Base-by-base conservation (phyloP, 2,888 invertebrate genomes). In the Micoletzkya japonica region DNA sequence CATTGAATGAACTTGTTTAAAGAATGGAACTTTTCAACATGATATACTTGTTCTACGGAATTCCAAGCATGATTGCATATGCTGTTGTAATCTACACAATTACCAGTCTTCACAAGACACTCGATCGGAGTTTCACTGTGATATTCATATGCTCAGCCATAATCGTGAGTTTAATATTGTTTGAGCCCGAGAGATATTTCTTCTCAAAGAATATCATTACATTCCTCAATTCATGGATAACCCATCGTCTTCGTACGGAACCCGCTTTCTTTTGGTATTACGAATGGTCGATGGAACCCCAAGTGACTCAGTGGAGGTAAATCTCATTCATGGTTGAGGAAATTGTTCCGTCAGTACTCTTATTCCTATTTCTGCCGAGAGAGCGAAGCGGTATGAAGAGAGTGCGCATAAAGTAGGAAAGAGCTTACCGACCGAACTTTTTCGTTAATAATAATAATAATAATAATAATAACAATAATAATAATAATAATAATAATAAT, bases 261-360 rank as follows among this genome's bases (percentile, higher is more conserved):
- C 20, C 54, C 54, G 54, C 54, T 7, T 54, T 54, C 54, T 54
- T 54, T 24, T 54, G 54, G 54, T 54, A 54, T 24, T 54, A 54
- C 26, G 54, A 54, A 54, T 54, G 54, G 54, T 7, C 26, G 26
- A 54, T 54, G 54, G 6, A 10, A n/a, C 54, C 54, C 24, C 20
- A 24, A 10, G 7, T 24, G 14, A 7, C 7, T 7, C 7, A 24
- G n/a, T 54, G 54, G 54, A 54, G 54, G 54, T 54, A 54, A 24
- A 44, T 20, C 14, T 44, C 44, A 44, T 54, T 54, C 7, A 24
- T 7, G 54, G 14, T 14, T 14, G 44, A 14, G 20, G 20, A 44
- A 44, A 14, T 14, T 44, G 44, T 14, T 14, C 10, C 10, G 44
- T 44, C 44, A 10, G 10, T 20, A 44, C 20, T 44, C 44, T 20